Conservation (phyloP, 2,113 vertebrate species). For the Morphnarchus princeps region DNA sequence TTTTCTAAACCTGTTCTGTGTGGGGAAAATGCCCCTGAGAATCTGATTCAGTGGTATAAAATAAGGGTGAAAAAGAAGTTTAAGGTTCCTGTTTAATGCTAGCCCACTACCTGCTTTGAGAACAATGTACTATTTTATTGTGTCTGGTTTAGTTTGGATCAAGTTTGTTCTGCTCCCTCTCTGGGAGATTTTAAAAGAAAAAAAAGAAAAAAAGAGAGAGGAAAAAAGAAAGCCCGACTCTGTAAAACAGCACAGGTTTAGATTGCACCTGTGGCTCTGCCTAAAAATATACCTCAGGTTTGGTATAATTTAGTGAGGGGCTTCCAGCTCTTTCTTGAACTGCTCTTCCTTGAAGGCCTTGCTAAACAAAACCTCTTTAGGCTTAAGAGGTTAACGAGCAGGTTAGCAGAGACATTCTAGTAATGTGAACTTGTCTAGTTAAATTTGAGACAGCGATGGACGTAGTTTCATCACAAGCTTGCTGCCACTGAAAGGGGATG, state of each 20-base stretch:
- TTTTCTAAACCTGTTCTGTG: neutral
- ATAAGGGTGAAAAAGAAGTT: neutral
- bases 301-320: neutral
- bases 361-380: neutral
- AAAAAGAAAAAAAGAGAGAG: neutral
- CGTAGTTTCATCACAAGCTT: neutral
- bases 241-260: neutral
- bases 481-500: neutral
- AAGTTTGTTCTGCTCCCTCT: neutral
- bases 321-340: neutral
- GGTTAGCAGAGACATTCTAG: neutral
- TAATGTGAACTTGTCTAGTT: neutral
- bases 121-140: neutral
- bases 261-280: neutral
- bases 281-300: neutral
- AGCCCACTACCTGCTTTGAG: neutral
- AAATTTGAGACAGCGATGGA: neutral
- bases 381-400: neutral
- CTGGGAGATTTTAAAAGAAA: neutral
- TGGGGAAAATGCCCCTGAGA: neutral
- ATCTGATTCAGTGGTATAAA: neutral
- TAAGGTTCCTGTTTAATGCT: neutral
- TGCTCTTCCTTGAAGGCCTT: neutral
- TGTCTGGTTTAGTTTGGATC: neutral
- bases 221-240: neutral